Base-by-base conservation (phyloP, 1,140 invertebrate species). In the Drosophila seguyi region DNA sequence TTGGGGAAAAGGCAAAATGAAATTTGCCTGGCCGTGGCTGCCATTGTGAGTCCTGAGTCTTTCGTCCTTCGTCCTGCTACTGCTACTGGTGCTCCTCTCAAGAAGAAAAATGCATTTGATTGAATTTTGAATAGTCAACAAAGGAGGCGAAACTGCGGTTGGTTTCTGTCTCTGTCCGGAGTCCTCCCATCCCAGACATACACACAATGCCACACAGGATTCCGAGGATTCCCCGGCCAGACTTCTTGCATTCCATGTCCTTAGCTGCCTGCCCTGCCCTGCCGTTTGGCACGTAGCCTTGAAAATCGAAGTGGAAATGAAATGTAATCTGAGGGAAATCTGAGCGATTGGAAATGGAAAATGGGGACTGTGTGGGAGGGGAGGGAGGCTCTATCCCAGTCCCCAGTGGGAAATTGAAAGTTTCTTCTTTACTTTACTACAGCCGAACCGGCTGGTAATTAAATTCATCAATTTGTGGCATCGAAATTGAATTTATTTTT, bases 51-150 rank as follows among this genome's bases (percentile, higher is more conserved):
- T 34, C 45, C 25, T 25, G 2, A 2, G 25, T 25, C 25, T 13
- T 14, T 25, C 34, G 11, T 29, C 58, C 34, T n/a, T 47, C 44
- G 44, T 48, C 10, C 50, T 41, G 10, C 47, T 53, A 6, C 47
- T 29, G 25, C n/a, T n/a, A 11, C 31, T 18, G 42, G n/a, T 29
- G 38, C 56, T 61, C 20, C 45, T 67, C 18, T 42, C 36, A 6
- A 48, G 68, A 45, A 72, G 68, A 71, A 71, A 72, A 71, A 76
- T 71, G 67, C 66, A 67, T 85, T 76, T 85, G 67, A 85, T 85
- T 84, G 77, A 84, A 84, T 80, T 84, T 85, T 84, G 67, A 81
- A 80, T 76, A 84, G 68, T 71, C 65, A 71, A 48, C 20, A 38
- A 58, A 47, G 45, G n/a, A 52, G 36, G 25, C 38, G 55, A 42